Percentiles rank a stretch among this genome's conserved stretches.
Conservation (phyloP, 2,888 invertebrate species). For the Philereme transversata region DNA sequence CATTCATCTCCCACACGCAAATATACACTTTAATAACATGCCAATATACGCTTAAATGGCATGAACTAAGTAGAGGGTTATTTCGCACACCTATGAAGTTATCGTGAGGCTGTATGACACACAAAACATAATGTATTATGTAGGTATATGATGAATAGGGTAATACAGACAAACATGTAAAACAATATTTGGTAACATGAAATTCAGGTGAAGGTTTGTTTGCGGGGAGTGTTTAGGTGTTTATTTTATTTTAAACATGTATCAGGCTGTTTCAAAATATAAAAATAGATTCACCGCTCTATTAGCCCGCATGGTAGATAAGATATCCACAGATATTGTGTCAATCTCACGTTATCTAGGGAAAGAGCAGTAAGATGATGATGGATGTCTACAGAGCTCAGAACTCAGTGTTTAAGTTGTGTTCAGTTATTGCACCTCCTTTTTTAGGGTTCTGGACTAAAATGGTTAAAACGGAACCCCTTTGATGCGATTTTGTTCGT, state of each 20-base stretch:
- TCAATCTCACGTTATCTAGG: too few species aligned
- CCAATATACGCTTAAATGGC: slow-evolving; percentile 12
- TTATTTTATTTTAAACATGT: neutral
- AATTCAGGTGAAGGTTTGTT: slow-evolving; percentile 1
- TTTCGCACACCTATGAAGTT: slow-evolving; percentile 33
- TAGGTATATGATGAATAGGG: slow-evolving; percentile 22
- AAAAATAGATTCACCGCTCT: too few species aligned
- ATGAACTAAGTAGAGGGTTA: slow-evolving; percentile 9
- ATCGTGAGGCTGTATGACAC: slow-evolving; percentile 31
- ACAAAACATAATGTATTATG: slow-evolving; percentile 24
- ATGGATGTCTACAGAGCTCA: too few species aligned
- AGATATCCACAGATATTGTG: too few species aligned
- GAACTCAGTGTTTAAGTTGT: too few species aligned
- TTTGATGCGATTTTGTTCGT: too few species aligned
- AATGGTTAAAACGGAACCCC: too few species aligned
- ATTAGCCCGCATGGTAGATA: too few species aligned
- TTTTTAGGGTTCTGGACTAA: too few species aligned
- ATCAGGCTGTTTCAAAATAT: too few species aligned
- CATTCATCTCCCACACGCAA: slow-evolving; percentile 3
- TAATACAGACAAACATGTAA: slow-evolving; percentile 25
- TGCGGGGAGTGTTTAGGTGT: neutral
- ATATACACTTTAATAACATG: slow-evolving; percentile 1
- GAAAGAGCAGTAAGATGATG: too few species aligned
- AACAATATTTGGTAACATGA: slow-evolving; percentile 26
- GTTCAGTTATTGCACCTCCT: too few species aligned